Evolutionary conservation across 2,113 vertebrate species (phyloP).

Genomic region (Heterochromis multidens): DNA sequence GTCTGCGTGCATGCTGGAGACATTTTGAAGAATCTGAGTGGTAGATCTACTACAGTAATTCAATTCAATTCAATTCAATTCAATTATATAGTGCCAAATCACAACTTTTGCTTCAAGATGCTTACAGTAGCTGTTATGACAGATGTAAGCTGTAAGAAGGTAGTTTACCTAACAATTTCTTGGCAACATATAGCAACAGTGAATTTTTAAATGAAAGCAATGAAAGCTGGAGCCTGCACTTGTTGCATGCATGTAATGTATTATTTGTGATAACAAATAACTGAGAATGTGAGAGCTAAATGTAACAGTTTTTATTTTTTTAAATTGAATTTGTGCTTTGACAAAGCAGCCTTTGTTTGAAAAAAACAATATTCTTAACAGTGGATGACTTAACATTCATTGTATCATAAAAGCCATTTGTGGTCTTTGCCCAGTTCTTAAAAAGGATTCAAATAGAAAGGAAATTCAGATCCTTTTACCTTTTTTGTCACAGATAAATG

Average conservation of each 20-base stretch:
- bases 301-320: neutral
- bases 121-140: too few relatives aligned
- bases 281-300: neutral
- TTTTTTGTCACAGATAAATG: neutral
- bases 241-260: neutral
- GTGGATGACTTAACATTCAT: too few relatives aligned
- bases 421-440: neutral
- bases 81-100: neutral
- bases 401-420: too few relatives aligned
- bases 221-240: neutral
- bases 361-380: too few relatives aligned
- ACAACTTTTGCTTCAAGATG: too few relatives aligned
- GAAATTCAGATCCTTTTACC: neutral
- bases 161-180: neutral
- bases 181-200: neutral
- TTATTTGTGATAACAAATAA: neutral
- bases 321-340: neutral
- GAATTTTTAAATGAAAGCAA: neutral
- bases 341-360: too few relatives aligned
- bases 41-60: too few relatives aligned
- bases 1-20: neutral
- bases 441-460: neutral
- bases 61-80: too few relatives aligned
- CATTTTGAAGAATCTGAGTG: neutral
- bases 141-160: neutral